Base-by-base conservation (phyloP, 2,797 vertebrate genomes). In the Anas bahamensis region DNA sequence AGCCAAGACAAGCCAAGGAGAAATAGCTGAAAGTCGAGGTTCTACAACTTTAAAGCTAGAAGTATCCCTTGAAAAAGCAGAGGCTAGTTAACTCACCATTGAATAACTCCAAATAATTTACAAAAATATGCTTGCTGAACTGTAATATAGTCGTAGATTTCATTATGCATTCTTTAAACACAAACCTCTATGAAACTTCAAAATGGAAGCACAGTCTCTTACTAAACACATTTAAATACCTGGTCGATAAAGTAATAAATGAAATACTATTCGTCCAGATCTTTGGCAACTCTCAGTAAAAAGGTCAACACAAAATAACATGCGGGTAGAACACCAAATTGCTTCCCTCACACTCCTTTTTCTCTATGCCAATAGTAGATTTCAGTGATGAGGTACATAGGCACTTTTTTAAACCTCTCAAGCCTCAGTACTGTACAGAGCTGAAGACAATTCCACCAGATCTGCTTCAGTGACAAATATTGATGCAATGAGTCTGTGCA, bases 21-120 rank as follows among this genome's bases (percentile, higher is more conserved):
- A 97, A 95, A 89, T 29, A 94, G 71, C 60, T 74, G 55, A 90
- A 88, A 95, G 72, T 78, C 65, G 42, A 95, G 93, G n/a, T 69
- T 90, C 55, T 84, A 44, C 79, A 95, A 59, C 13, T 46, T 96
- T 53, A 73, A 92, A 94, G 73, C 80, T 60, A 84, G 86, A 92
- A 89, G 52, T 64, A 86, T 19, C 66, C 69, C 83, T 74, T 86
- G 73, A 89, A 80, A 94, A 92, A 96, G 78, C 35, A 76, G 37
- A 92, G 16, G 37, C 18, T 76, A 73, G 39, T 85, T 85, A 95
- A 94, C 50, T 87, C 60, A 26, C 33, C 57, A 78, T 0, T 78
- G 48, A 93, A 83, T 15, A 89, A 61, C 10, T 35, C 23, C 48
- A 84, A 92, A 56, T 48, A 26, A 83, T 79, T 87, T 76, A 94